Base-by-base conservation (phyloP, 1,140 invertebrate species). In the Drosophila prosaltans region DNA sequence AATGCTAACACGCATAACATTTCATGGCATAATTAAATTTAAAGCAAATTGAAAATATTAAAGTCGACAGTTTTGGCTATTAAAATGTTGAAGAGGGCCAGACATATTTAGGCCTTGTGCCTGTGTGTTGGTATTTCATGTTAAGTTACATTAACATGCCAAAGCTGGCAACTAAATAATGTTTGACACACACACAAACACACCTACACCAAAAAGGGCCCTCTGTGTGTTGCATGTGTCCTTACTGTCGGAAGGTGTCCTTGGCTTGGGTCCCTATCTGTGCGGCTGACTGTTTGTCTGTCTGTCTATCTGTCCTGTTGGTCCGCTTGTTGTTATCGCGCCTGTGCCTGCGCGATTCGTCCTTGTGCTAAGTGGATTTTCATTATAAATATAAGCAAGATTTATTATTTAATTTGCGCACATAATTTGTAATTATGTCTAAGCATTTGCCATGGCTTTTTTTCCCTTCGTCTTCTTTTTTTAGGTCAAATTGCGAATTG, bases 341-440 rank as follows among this genome's bases (percentile, higher is more conserved):
- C 63, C 65, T 41, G 30, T 16, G 36, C 28, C 59, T 55, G 61
- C 43, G 21, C 43, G 28, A 30, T 54, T 26, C 41, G 65, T 60
- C 30, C 54, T 71, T 30, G 41, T 26, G 36, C 70, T 82, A 80
- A 82, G 74, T 82, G 67, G 78, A 74, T 82, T 82, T 80, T 74
- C 59, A 81, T 82, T 81, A 78, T 68, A 82, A 67, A 71, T 69
- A 69, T 64, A 69, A 60, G 57, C 70, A 69, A 71, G 78, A 82
- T 82, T 82, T 82, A 82, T 81, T 74, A 82, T 82, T 78, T 74
- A 78, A 82, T 78, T 82, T 74, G 74, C 45, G 71, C 54, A 64
- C 74, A 78, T 80, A 78, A 80, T 80, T 80, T 78, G 78, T 74
- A 78, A 78, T 78, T 80, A 78, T 78, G 67, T 74, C 74, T 66